These are phyloP conservation scores for Florisuga fusca DNA, from an alignment of 2,797 vertebrate genomes.

Conservation along the genomic window DNA sequence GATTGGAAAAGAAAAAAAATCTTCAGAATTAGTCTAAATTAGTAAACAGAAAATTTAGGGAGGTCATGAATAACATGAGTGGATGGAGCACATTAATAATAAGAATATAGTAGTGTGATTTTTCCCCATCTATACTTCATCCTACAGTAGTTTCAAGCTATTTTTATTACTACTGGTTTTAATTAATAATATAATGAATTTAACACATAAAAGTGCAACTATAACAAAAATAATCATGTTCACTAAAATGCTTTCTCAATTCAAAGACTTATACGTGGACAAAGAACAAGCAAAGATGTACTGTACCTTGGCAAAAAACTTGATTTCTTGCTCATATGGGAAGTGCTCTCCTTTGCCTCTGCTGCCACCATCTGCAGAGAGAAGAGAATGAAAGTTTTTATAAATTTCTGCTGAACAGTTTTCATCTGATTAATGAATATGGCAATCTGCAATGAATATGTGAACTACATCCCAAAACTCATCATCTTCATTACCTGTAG, in stretches of 20 bases:
- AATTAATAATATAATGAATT: not conserved
- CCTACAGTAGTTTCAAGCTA: not conserved
- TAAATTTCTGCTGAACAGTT: not conserved
- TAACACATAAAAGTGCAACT: not conserved
- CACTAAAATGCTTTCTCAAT: not conserved
- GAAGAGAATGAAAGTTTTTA: not conserved
- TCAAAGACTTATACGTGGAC: not conserved
- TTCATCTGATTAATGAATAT: not conserved
- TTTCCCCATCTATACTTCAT: not conserved
- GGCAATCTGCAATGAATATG: not conserved
- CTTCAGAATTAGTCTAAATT: not conserved
- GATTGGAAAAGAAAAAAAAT: not conserved
- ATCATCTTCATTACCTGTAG: not conserved
- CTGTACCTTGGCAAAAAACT: conserved; percentile 96
- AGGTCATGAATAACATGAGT: not conserved
- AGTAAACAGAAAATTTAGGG: not conserved
- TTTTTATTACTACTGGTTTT: not conserved
- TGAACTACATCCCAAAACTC: not conserved
- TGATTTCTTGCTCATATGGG: conserved; percentile 94
- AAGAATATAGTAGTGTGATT: not conserved
- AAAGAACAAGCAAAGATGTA: conserved; percentile 65
- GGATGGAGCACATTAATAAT: not conserved
- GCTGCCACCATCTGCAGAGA: conserved; percentile 84
- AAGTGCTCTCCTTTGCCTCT: conserved; percentile 88
- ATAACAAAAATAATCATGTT: not conserved